Conservation (phyloP, 1,140 invertebrate species). For the Chironomus striatipennis region DNA sequence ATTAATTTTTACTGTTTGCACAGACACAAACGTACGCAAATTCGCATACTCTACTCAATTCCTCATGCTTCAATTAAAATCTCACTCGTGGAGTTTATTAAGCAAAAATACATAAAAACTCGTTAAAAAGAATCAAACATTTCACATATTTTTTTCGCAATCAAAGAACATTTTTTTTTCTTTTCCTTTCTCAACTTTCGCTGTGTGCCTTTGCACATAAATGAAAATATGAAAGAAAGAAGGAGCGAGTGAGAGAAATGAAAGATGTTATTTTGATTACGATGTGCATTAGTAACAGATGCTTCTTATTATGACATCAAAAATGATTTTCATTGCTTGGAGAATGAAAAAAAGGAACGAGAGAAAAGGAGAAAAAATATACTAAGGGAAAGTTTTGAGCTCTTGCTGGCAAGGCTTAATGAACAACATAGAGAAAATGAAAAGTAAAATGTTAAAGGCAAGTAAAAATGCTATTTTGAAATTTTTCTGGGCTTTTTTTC, state of each 20-base stretch:
- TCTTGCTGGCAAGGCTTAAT: too few species aligned
- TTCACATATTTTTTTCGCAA: slow-evolving; percentile 11
- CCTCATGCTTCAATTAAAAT: neutral
- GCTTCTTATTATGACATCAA: slow-evolving; percentile 13
- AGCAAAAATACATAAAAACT: neutral
- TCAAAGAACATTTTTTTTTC: neutral
- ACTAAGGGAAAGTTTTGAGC: too few species aligned
- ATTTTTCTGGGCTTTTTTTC: too few species aligned
- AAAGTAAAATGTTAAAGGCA: too few species aligned
- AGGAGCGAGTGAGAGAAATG: neutral
- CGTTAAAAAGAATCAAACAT: slow-evolving; percentile 11
- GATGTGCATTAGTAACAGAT: slow-evolving; percentile 12
- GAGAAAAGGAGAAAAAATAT: too few species aligned
- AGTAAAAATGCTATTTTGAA: too few species aligned
- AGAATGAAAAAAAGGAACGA: too few species aligned
- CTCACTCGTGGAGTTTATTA: neutral
- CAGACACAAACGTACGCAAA: neutral
- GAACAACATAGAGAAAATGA: too few species aligned
- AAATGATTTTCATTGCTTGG: slow-evolving; percentile 5
- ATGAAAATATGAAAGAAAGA: neutral
- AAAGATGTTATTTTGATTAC: slow-evolving; percentile 14
- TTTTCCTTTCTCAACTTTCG: neutral
- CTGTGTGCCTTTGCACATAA: neutral
- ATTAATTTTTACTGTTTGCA: too few species aligned
- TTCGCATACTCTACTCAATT: neutral